Evolutionary conservation across 2,888 invertebrate species (phyloP).

Genomic region (Tholera decimalis): DNA sequence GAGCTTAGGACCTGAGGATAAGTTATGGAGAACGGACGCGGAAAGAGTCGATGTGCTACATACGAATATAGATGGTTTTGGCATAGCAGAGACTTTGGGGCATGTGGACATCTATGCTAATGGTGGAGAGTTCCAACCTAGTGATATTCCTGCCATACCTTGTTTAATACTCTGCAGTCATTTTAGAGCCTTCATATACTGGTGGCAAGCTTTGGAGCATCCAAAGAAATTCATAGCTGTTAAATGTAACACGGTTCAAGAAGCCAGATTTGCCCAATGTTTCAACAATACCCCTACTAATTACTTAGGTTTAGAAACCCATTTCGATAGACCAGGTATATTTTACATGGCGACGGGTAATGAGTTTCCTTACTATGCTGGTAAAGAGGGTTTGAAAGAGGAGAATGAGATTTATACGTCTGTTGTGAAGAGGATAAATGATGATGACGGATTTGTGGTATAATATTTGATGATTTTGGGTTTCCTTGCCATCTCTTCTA

Average conservation of each 20-base stretch:
- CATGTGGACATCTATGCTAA: conserved; percentile 86
- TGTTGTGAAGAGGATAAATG: conserved; percentile 73
- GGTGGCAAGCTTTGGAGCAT: conserved; percentile 86
- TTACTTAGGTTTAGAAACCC: conserved; percentile 79
- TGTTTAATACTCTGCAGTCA: conserved; percentile 85
- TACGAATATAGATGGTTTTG: conserved; percentile 88
- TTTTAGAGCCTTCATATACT: conserved; percentile 77
- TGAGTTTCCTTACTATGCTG: conserved; percentile 84
- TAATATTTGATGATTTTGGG: background rate
- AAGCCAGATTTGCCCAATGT: conserved; percentile 82
- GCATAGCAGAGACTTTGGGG: conserved; percentile 83
- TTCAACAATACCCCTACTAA: conserved; percentile 79
- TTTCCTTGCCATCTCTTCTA: background rate
- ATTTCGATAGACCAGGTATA: conserved; percentile 80
- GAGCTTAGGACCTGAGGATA: conserved; percentile 72
- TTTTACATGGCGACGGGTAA: conserved; percentile 83
- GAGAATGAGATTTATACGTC: conserved; percentile 83
- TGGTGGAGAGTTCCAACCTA: conserved; percentile 86
- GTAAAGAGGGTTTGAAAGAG: conserved; percentile 79
- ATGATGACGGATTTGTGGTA: conserved; percentile 76
- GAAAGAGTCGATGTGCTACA: conserved; percentile 81
- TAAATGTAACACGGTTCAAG: conserved; percentile 81
- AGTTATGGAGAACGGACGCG: conserved; percentile 76
- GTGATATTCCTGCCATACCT: conserved; percentile 82
- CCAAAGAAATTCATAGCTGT: conserved; percentile 84